phyloP scores from a whole-genome alignment of 1,140 invertebrate species.

The Kradibia gibbosae region DNA sequence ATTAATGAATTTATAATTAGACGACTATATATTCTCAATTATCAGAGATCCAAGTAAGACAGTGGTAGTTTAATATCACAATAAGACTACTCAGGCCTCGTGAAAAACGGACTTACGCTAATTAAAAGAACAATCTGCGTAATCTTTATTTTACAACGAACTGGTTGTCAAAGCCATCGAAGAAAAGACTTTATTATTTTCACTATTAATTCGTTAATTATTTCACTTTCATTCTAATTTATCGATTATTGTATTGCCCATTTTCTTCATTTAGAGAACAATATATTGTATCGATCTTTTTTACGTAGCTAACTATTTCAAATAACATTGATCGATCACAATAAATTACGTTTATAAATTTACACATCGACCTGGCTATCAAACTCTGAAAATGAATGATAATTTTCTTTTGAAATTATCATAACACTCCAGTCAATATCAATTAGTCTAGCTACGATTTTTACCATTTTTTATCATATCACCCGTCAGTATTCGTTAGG shows the following conservation, averaged over 20 bases:
- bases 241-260: conserved; percentile 22
- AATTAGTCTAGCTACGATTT: conserved; percentile 50
- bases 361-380: conserved; percentile 50
- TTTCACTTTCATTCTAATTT: conserved; percentile 36
- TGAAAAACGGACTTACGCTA: conserved; percentile 58
- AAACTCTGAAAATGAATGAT: conserved; percentile 47
- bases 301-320: conserved; percentile 30
- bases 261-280: conserved; percentile 37
- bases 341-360: conserved; percentile 51
- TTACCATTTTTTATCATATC: conserved; percentile 46
- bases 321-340: conserved; percentile 43
- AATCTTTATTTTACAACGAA: conserved; percentile 47
- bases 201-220: conserved; percentile 23
- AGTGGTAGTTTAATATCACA: conserved; percentile 75
- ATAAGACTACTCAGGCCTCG: conserved; percentile 74
- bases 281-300: conserved; percentile 23
- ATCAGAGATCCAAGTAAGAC: conserved; percentile 73
- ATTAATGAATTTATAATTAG: conserved; percentile 60
- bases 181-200: conserved; percentile 54
- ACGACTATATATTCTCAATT: conserved; percentile 67
- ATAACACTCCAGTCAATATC: conserved; percentile 48
- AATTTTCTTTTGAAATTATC: conserved; percentile 40
- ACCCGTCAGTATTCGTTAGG: conserved; percentile 45
- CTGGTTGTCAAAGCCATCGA: conserved; percentile 49
- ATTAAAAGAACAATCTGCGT: conserved; percentile 50